Percentiles rank a stretch among this genome's conserved stretches.
phyloP scores from a whole-genome alignment of 2,797 vertebrate species.

The Denticeps clupeoides region DNA sequence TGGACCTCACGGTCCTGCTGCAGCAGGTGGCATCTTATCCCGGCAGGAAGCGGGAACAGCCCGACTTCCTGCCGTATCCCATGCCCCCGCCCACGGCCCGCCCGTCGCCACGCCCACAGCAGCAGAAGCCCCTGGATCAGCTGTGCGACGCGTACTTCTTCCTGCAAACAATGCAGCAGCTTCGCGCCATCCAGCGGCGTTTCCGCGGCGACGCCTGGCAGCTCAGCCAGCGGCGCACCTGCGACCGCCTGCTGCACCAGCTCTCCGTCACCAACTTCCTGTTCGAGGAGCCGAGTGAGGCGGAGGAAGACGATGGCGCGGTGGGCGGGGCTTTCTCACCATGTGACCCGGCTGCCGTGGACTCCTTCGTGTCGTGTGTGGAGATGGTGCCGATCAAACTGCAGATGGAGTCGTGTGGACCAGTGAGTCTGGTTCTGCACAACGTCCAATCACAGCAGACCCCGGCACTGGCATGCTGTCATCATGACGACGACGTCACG shows the following conservation, averaged over 20 bases:
- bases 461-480: no score
- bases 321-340: neutral
- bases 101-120: neutral
- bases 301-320: no score
- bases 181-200: neutral
- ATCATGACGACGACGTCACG: no score
- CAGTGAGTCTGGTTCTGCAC: no score
- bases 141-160: neutral
- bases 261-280: neutral
- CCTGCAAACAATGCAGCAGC: neutral
- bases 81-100: no score
- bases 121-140: neutral
- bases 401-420: neutral
- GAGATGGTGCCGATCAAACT: neutral
- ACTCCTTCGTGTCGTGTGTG: neutral
- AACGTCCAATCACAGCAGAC: no score
- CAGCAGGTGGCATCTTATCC: constrained; percentile 86
- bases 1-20: constrained; percentile 76
- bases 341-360: no score
- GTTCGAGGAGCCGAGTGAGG: neutral
- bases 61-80: neutral
- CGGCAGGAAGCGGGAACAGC: constrained; percentile 64
- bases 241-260: neutral
- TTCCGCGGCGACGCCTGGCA: neutral
- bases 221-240: neutral